phyloP scores from a whole-genome alignment of 2,888 invertebrate species.

The Criorhina ranunculi region DNA sequence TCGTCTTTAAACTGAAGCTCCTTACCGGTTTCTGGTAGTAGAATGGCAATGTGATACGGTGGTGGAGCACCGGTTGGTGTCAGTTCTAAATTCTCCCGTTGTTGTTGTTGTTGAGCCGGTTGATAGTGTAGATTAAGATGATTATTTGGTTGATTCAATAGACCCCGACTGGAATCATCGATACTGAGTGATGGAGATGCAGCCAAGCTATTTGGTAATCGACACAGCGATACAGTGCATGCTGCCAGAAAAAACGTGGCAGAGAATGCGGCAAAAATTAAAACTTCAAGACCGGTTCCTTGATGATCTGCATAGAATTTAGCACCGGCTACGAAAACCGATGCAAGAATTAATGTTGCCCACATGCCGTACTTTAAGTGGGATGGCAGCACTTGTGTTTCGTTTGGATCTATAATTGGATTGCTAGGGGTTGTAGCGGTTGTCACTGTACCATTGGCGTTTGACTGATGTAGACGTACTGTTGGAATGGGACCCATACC shows the following conservation, averaged over 20 bases:
- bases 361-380: slow-evolving; percentile 90
- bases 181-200: slow-evolving; percentile 76
- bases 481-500: slow-evolving; percentile 76
- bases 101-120: slow-evolving; percentile 48
- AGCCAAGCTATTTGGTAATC: slow-evolving; percentile 84
- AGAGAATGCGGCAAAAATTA: slow-evolving; percentile 88
- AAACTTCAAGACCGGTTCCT: slow-evolving; percentile 86
- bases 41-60: slow-evolving; percentile 93
- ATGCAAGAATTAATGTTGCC: slow-evolving; percentile 89
- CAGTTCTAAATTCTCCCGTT: slow-evolving; percentile 57
- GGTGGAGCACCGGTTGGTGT: slow-evolving; percentile 86
- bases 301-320: slow-evolving; percentile 90
- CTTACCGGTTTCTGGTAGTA: slow-evolving; percentile 86
- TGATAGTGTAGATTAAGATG: slow-evolving; percentile 62
- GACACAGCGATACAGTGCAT: slow-evolving; percentile 88
- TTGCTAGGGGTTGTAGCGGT: slow-evolving; percentile 55
- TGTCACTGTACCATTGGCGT: slow-evolving; percentile 50
- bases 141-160: slow-evolving; percentile 61
- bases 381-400: slow-evolving; percentile 85
- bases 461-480: slow-evolving; percentile 69
- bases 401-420: slow-evolving; percentile 63
- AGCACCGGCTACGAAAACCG: slow-evolving; percentile 89
- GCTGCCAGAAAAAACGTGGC: slow-evolving; percentile 88
- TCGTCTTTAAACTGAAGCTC: slow-evolving; percentile 80
- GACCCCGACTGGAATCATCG: slow-evolving; percentile 64